A percentile compares a stretch with the other conserved stretches of the same genome.
phyloP scores from a whole-genome alignment of 2,888 invertebrate genomes.

The Fissipunctia ypsillon region DNA sequence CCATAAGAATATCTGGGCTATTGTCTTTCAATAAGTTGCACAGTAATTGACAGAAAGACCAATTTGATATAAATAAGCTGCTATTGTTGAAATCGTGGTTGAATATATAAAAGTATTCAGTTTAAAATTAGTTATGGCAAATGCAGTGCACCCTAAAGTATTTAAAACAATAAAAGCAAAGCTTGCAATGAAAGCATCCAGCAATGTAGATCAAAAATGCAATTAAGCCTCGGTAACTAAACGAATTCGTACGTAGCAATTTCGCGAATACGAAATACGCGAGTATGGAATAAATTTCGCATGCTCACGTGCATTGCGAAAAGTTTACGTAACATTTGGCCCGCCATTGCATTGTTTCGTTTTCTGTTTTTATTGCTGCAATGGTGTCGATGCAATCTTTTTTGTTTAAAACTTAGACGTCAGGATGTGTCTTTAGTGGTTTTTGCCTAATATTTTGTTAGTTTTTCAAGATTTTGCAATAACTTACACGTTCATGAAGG shows the following conservation, averaged over 20 bases:
- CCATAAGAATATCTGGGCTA: conserved; percentile 45
- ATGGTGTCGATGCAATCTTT: conserved; percentile 59
- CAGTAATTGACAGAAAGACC: conserved; percentile 51
- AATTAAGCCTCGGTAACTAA: conserved; percentile 55
- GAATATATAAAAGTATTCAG: conserved; percentile 13
- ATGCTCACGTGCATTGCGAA: conserved; percentile 57
- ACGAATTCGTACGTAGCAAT: conserved; percentile 50
- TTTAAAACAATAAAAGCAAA: conserved; percentile 30
- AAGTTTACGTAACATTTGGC: conserved; percentile 66
- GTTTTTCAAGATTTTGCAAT: neutral
- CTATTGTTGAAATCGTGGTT: conserved; percentile 46
- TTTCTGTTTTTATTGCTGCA: conserved; percentile 66
- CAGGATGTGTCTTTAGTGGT: conserved; percentile 13
- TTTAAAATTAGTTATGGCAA: conserved; percentile 8
- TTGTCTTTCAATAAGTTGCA: conserved; percentile 50
- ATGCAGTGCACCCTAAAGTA: conserved; percentile 10
- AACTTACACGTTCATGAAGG: neutral
- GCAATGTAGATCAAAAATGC: conserved; percentile 57
- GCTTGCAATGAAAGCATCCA: conserved; percentile 15
- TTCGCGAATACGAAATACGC: conserved; percentile 48
- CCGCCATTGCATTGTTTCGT: conserved; percentile 64
- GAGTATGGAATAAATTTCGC: conserved; percentile 59
- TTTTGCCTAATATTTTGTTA: neutral
- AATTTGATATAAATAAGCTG: conserved; percentile 44
- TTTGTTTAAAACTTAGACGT: conserved; percentile 47